A percentile compares a stretch with the other conserved stretches of the same genome.
These are phyloP conservation scores for Montipora foliosa DNA, from an alignment of 64 coral and sea anemone species.

Conservation along the genomic window DNA sequence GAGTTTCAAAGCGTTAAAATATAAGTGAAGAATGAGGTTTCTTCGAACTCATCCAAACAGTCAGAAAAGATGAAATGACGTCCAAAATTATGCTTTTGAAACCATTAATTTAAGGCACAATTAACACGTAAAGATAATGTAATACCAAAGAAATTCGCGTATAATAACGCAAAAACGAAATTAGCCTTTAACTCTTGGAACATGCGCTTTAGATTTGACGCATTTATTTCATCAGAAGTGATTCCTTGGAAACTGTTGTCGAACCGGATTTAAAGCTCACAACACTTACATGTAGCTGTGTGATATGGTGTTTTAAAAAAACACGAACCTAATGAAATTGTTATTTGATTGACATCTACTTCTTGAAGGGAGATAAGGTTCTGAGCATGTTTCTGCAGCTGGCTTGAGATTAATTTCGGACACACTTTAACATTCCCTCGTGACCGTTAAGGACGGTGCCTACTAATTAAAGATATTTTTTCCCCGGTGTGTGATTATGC, in stretches of 20 bases:
- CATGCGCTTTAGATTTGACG: background rate
- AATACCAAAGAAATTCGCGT: background rate
- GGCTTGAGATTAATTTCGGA: too few species aligned
- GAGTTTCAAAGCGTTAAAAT: too few species aligned
- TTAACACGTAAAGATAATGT: constrained; percentile 9
- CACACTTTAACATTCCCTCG: too few species aligned
- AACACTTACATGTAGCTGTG: too few species aligned
- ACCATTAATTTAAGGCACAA: background rate
- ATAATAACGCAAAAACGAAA: background rate
- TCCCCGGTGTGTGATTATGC: too few species aligned
- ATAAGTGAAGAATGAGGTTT: background rate
- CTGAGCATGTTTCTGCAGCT: too few species aligned
- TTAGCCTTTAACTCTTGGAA: background rate
- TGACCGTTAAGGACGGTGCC: too few species aligned
- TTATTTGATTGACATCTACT: too few species aligned
- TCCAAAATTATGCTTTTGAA: background rate
- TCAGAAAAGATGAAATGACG: background rate
- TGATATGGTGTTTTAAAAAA: too few species aligned
- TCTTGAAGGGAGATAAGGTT: too few species aligned
- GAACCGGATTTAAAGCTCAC: background rate
- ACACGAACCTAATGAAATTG: too few species aligned
- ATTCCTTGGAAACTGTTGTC: background rate
- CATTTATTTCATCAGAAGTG: background rate
- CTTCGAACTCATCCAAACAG: background rate
- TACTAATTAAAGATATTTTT: too few species aligned